Base-by-base conservation (phyloP, 2,888 invertebrate genomes). In the Tuberolachnus salignus region DNA sequence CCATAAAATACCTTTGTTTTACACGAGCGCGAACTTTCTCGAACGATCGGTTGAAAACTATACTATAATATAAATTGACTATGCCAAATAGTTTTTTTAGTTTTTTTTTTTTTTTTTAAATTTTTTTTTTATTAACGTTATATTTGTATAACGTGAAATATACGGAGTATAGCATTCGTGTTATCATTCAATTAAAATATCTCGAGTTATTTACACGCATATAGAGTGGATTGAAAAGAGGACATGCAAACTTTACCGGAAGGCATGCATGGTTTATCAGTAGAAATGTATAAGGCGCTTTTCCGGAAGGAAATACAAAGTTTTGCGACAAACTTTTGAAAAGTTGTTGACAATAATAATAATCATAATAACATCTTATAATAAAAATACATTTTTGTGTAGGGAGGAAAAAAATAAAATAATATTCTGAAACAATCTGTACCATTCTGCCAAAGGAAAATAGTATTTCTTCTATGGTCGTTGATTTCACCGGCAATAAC, bases 321-420 rank as follows among this genome's bases (percentile, higher is more conserved):
- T 66, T 66, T 51, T 44, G 44, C 26, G 26, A 26, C 55, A 66
- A 74, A 74, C 74, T 66, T 57, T 66, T 10, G 23, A 67, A 67
- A 57, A 78, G 49, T 78, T 66, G 55, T 66, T 19, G n/a, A 55
- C 53, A 57, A 66, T 66, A 75, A 75, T 64, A 75, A 66, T 75
- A 75, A 66, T 75, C 3, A 34, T 34, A 34, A 34, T 34, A 34
- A 34, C 6, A 34, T 75, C 53, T 13, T 53, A 55, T 44, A 23
- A 46, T 55, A 66, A 75, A 66, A 55, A 66, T 46, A 55, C 23
- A 55, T 75, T 64, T 74, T 16, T n/a, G 53, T 61, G 11, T 16
- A 61, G 34, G 3, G 14, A 61, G 10, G 10, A 46, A 46, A 66
- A 46, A 14, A n/a, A 16, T 21, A 49, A 72, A 44, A 55, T 55